Conservation (phyloP, 2,888 invertebrate genomes). For the Eurois occulta region DNA sequence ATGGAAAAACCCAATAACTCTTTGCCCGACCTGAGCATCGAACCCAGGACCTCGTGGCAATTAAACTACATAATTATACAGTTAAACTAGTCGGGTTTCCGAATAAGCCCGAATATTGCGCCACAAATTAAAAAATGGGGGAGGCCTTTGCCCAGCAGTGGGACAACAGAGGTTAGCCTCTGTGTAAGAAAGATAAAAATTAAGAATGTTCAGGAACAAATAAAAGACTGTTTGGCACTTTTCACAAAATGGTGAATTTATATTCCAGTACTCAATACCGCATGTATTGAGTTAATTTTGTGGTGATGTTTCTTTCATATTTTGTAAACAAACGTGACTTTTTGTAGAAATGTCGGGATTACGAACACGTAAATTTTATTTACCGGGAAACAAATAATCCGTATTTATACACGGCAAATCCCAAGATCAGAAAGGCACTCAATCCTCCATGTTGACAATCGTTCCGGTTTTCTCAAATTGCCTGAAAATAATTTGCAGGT, state of each 20-base stretch:
- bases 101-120: not conserved
- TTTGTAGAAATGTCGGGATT: slow-evolving; percentile 23
- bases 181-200: no score
- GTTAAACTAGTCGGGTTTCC: not conserved
- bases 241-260: not conserved
- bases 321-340: slow-evolving; percentile 31
- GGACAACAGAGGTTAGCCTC: no score
- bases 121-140: not conserved
- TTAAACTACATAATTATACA: no score
- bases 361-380: slow-evolving; percentile 32
- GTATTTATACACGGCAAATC: not conserved
- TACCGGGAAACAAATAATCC: slow-evolving; percentile 18
- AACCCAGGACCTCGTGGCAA: no score
- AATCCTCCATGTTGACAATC: slow-evolving; percentile 21
- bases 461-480: not conserved
- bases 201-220: no score
- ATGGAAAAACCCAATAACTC: no score
- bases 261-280: not conserved
- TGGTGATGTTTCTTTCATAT: not conserved
- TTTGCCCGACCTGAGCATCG: no score
- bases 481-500: not conserved
- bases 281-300: no score
- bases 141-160: no score
- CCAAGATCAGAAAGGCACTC: slow-evolving; percentile 23
- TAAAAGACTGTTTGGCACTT: no score